Evolutionary conservation across 2,797 vertebrate genomes (phyloP).

Genomic region (Hozukius guyotensis): DNA sequence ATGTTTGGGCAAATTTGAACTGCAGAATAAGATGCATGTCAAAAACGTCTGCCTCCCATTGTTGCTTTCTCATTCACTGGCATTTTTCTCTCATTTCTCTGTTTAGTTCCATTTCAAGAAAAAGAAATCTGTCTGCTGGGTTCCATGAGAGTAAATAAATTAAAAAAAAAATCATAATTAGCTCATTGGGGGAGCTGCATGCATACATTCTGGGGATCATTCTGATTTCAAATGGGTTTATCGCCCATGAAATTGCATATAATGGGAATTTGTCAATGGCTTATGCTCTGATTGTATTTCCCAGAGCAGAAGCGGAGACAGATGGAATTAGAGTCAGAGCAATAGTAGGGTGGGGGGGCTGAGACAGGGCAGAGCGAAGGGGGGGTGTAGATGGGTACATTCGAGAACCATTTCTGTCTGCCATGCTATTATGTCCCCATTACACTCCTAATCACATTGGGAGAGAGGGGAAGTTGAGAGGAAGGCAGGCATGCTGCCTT

Average conservation of each 20-base stretch:
- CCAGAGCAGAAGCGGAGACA: conserved; percentile 48
- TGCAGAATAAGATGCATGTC: background rate
- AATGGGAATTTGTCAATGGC: conserved; percentile 75
- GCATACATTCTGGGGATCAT: conserved; percentile 61
- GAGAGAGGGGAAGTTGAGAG: conserved; percentile 22
- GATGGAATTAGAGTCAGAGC: conserved; percentile 37
- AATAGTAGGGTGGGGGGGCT: background rate
- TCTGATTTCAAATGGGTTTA: conserved; percentile 76
- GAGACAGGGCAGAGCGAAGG: background rate
- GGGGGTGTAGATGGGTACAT: background rate
- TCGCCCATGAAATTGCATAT: conserved; percentile 78
- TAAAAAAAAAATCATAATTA: conserved; percentile 56
- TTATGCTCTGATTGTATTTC: conserved; percentile 74
- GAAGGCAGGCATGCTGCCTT: conserved; percentile 21
- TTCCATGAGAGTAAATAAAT: conserved; percentile 51
- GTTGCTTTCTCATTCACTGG: background rate
- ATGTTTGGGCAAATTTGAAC: background rate
- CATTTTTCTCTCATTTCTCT: background rate
- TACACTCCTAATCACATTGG: conserved; percentile 55
- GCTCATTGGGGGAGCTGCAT: conserved; percentile 51
- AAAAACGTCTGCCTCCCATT: background rate
- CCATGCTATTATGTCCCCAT: conserved; percentile 56
- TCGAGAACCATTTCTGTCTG: conserved; percentile 47
- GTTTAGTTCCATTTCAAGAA: conserved; percentile 36
- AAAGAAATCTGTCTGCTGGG: conserved; percentile 32